Evolutionary conservation across 1,140 invertebrate genomes (phyloP), one percentile per base, ranked within the genome.

Genomic region (Drepana arcuata): DNA sequence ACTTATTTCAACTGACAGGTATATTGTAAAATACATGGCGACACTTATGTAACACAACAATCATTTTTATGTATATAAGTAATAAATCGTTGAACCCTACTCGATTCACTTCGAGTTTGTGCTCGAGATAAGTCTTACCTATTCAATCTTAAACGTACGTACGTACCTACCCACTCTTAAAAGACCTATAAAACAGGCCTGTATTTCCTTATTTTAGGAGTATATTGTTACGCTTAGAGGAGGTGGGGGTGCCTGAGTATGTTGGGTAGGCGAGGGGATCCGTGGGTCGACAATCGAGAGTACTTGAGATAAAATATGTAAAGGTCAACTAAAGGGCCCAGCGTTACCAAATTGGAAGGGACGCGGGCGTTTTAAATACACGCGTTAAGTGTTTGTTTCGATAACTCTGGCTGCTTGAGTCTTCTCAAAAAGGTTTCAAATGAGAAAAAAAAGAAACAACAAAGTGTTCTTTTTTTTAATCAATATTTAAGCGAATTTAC

Each of bases 241-340:
- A 48, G 57, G 52, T 42, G 51, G 49, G 33, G 47, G 16, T 57
- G 37, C 65, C 72, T 67, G 48, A 48, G 38, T 67, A 65, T 32
- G 41, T 34, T 77, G 66, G 71, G 30, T 66, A 62, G 52, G 48
- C 56, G 63, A 48, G 64, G 49, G 51, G 53, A 53, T 52, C 47
- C 60, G 57, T 62, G 57, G 59, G 61, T 71, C 58, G 69, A 56
- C 71, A 68, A 75, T 77, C 70, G 69, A 72, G 54, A 42, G 49
- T 48, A 61, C 54, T 68, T 55, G 49, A 71, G 67, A 74, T 80
- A 77, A 75, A 75, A 73, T 77, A 80, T 80, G 70, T 72, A 72
- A 70, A 80, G 72, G 66, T 73, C 62, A 71, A 55, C 53, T 57
- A 49, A 50, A 45, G 56, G n/a, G 29, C 51, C 48, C 60, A 55